phyloP scores from a whole-genome alignment of 1,140 invertebrate genomes.

The Oncopodura yosiiana region DNA sequence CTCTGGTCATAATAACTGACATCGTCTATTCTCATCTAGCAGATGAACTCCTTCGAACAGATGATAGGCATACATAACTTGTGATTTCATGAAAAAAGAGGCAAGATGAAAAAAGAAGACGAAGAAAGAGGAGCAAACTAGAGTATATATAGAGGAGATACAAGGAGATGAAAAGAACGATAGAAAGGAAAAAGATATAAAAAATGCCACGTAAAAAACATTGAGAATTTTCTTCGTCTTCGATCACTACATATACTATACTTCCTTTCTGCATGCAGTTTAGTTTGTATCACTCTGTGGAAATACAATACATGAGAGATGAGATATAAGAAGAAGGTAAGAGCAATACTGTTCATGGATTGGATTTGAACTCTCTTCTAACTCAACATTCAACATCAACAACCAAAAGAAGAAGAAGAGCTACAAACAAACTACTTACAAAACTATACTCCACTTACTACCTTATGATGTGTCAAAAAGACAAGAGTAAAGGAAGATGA shows the following conservation, averaged over 20 bases:
- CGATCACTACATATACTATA: neutral
- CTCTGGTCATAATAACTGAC: conserved; percentile 33
- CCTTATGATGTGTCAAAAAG: neutral
- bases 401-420: neutral
- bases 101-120: neutral
- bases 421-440: too few relatives aligned
- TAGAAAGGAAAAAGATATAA: too few relatives aligned
- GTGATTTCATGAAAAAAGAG: conserved; percentile 29
- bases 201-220: too few relatives aligned
- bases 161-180: too few relatives aligned
- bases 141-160: too few relatives aligned
- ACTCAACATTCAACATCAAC: neutral
- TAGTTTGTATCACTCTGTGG: neutral
- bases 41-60: conserved; percentile 30
- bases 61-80: conserved; percentile 36
- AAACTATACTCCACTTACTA: neutral
- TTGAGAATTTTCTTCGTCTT: neutral
- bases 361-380: too few relatives aligned
- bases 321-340: too few relatives aligned
- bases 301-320: too few relatives aligned
- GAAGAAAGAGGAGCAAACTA: neutral
- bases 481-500: neutral
- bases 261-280: neutral
- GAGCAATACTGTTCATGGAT: too few relatives aligned
- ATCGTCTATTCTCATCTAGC: conserved; percentile 35